Conservation (phyloP, 2,888 invertebrate species). For the Conops quadrifasciatus region DNA sequence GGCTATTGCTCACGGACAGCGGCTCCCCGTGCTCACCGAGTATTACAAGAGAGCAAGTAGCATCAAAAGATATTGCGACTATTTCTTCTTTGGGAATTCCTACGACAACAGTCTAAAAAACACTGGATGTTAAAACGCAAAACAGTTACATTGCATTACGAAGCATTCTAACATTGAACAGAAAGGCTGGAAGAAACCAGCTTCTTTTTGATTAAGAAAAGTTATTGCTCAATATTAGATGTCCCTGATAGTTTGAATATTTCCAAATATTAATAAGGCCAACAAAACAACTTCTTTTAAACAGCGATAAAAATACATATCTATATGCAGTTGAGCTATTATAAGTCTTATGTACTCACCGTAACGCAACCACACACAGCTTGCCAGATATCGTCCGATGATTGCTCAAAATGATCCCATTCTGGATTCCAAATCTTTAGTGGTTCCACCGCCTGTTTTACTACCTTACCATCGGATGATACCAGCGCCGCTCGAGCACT, state of each 20-base stretch:
- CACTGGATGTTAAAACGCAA: no score
- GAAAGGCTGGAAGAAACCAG: no score
- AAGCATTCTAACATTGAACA: no score
- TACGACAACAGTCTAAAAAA: constrained; percentile 70
- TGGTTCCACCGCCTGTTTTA: constrained; percentile 71
- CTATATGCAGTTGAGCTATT: no score
- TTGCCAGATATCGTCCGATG: constrained; percentile 88
- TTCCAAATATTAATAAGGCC: no score
- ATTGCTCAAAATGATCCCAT: constrained; percentile 86
- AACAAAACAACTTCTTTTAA: no score
- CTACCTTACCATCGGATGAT: constrained; percentile 72
- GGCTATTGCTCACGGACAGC: constrained; percentile 75
- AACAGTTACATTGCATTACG: no score
- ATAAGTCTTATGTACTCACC: constrained; percentile 68
- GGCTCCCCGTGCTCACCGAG: constrained; percentile 76
- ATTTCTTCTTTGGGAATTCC: constrained; percentile 69
- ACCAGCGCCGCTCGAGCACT: constrained; percentile 89
- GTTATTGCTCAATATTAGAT: no score
- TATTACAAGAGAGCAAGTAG: constrained; percentile 91
- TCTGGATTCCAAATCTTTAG: constrained; percentile 82
- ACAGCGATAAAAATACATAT: no score
- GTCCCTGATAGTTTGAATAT: no score
- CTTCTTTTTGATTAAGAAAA: no score
- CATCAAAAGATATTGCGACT: constrained; percentile 94
- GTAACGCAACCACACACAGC: constrained; percentile 74